These are phyloP conservation scores for Ennomos fuscantarius DNA, from an alignment of 2,888 invertebrate species.

Conservation along the genomic window DNA sequence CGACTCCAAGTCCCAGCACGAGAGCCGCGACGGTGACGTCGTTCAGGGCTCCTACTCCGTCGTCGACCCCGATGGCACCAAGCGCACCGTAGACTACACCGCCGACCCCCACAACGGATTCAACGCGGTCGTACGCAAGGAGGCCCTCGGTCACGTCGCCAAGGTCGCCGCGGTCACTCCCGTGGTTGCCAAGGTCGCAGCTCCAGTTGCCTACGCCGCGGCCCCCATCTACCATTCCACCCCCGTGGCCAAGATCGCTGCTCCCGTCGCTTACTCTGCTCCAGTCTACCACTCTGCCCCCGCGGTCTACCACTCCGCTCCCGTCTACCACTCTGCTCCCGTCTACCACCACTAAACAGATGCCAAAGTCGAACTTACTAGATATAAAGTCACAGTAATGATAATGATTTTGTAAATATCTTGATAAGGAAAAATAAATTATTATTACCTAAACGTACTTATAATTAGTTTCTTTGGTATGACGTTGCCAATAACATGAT, in stretches of 20 bases:
- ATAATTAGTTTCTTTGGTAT: too few relatives aligned
- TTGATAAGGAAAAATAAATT: constrained; percentile 28
- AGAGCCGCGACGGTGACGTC: constrained; percentile 80
- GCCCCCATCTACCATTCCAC: constrained; percentile 45
- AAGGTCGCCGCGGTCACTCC: constrained; percentile 54
- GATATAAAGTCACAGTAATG: constrained; percentile 2
- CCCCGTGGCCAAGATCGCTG: constrained; percentile 28
- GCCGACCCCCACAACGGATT: constrained; percentile 78
- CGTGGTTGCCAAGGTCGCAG: constrained; percentile 39
- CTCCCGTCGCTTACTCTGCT: constrained; percentile 55
- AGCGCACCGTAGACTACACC: constrained; percentile 79
- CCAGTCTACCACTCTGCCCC: not conserved
- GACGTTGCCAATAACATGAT: too few relatives aligned
- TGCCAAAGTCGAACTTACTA: not conserved
- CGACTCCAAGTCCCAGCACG: constrained; percentile 78
- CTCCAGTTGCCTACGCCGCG: constrained; percentile 47
- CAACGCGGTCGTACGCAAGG: constrained; percentile 78
- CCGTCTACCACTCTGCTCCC: constrained; percentile 56
- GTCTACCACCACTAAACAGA: constrained; percentile 76
- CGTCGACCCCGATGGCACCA: constrained; percentile 80
- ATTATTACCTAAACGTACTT: constrained; percentile 11
- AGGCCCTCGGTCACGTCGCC: constrained; percentile 61
- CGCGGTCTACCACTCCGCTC: constrained; percentile 42
- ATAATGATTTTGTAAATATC: constrained; percentile 23
- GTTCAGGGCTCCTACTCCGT: constrained; percentile 81